Evolutionary conservation across 30 jellyfish, hydroid and myxozoan genomes (phyloP), one percentile per base, ranked within the genome.

Genomic region (Sanderia malayensis): DNA sequence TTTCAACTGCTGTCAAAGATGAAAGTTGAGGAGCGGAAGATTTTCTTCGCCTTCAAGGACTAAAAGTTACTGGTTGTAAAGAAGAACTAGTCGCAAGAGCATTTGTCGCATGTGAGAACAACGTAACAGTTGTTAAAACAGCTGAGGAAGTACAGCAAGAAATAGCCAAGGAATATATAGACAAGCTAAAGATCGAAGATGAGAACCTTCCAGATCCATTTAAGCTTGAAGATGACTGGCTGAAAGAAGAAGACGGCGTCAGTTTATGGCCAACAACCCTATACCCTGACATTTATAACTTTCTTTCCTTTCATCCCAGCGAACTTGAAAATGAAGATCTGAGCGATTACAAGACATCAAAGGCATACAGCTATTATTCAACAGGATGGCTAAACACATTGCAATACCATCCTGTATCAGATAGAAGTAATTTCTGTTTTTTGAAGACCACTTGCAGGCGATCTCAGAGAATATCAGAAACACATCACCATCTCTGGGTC

Each of bases 341-440:
- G 58, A 61, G 46, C 46, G 95, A 61, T 53, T 82, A 82, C 83
- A 82, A 82, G 47, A 46, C 60, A 3, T 73, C 88, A 4, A 82
- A 73, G 22, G 95, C 77, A 29, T 82, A 73, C 61, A 61, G 89
- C 31, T 74, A 82, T 66, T 82, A 57, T 37, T 53, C 73, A 73
- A 32, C 22, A 9, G 85, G 76, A 13, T 73, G 76, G 85, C 76
- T 73, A 30, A 0, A 0, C 4, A 67, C 85, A 30, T 44, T 73
- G 49, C 17, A 1, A 0, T 73, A 45, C 76, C 74, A 57, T 29
- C 65, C 52, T 19, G 18, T 58, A 58, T 31, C 70, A 13, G 75
- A 21, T n/a, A 15, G 15, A 20, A 53, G 26, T 53, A 44, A 57
- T 66, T n/a, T n/a, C n/a, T n/a, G n/a, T n/a, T n/a, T n/a, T n/a